Base-by-base conservation (phyloP, 2,888 invertebrate species). In the Synanthedon myopaeformis region DNA sequence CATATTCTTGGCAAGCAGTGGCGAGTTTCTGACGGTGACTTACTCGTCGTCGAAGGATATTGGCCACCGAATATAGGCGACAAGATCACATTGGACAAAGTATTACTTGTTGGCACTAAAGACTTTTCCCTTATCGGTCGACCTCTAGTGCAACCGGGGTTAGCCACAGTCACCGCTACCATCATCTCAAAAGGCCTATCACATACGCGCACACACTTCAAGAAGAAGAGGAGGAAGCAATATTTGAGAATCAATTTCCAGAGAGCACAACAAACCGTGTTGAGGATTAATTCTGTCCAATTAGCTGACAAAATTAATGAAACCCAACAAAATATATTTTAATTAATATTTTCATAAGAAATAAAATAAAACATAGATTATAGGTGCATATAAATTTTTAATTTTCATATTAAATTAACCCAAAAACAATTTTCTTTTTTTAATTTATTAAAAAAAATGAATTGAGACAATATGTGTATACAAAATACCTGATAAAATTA, bases 41-140 rank as follows among this genome's bases (percentile, higher is more conserved):
- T 96, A 3, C 89, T 97, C 35, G 88, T 96, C 0, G 84, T 96
- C 0, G 93, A 94, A 78, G 95, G 95, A 0, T 91, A 92, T 67
- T 96, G 96, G 95, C 93, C 94, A 41, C 95, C 96, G 2, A 91
- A 90, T 53, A 89, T 91, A 54, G 95, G 96, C 0, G 96, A 96
- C 69, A 82, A 91, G 77, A 90, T 97, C 53, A 91, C 89, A 58
- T 78, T 96, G 51, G 95, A 96, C 66, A 97, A 97, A 87, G 94
- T 96, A 3, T 71, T 97, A 52, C 69, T 95, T 19, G 92, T 94
- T 3, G 97, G 95, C 0, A 90, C 91, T 4, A 89, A 89, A 59
- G 94, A 96, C 70, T 96, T 96, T 62, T 93, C 95, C 0, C 77
- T 97, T 0, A 87, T 96, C 58, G 96, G 97, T 8, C 81, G 92